These are phyloP conservation scores for Dunckerocampus dactyliophorus DNA, from an alignment of 2,113 vertebrate species.

Conservation along the genomic window DNA sequence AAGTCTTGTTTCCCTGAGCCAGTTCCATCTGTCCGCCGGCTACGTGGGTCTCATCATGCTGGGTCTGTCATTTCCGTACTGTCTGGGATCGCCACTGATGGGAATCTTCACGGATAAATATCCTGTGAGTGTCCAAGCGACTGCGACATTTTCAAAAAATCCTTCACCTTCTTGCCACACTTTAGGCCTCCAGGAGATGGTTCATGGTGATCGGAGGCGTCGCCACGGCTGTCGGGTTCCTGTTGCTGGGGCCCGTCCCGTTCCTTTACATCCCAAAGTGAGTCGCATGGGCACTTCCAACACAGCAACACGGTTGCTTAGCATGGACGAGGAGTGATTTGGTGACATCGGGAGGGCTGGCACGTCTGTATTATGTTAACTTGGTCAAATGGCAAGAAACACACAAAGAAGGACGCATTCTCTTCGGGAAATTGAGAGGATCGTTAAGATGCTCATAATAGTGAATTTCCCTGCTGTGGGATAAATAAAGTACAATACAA, in stretches of 20 bases:
- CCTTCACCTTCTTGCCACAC: background rate
- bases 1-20: background rate
- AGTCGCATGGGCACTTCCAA: background rate
- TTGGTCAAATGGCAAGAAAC: too few species aligned
- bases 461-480: too few species aligned
- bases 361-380: too few species aligned
- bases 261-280: slow-evolving; percentile 83
- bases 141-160: background rate
- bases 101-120: slow-evolving; percentile 85
- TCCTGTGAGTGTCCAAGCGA: slow-evolving; percentile 76
- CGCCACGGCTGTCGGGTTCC: slow-evolving; percentile 74
- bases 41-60: slow-evolving; percentile 90
- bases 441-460: too few species aligned
- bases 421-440: too few species aligned
- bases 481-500: too few species aligned
- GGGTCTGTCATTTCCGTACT: slow-evolving; percentile 81
- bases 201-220: slow-evolving; percentile 78
- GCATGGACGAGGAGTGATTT: too few species aligned
- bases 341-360: too few species aligned
- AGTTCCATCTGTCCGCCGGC: slow-evolving; percentile 84
- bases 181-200: slow-evolving; percentile 75
- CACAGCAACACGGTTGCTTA: too few species aligned
- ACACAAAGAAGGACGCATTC: too few species aligned
- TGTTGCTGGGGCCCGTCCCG: slow-evolving; percentile 84
- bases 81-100: slow-evolving; percentile 82